phyloP scores from a whole-genome alignment of 2,113 vertebrate genomes.

The Chunga burmeisteri region DNA sequence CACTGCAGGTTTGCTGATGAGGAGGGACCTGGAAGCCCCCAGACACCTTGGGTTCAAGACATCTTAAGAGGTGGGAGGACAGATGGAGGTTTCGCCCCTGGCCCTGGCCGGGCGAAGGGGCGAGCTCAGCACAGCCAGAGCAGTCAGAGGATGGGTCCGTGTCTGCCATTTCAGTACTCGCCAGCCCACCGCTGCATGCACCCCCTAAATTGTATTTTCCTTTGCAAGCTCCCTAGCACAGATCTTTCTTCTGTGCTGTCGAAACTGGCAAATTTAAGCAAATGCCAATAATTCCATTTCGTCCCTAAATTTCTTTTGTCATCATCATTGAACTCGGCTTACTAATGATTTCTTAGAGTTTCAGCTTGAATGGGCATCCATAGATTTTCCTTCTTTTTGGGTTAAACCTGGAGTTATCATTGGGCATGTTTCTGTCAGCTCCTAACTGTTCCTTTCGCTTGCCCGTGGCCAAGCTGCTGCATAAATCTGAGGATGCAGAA shows the following conservation, averaged over 20 bases:
- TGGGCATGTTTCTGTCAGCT: slow-evolving; percentile 52
- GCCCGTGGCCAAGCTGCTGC: neutral
- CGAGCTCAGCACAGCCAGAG: neutral
- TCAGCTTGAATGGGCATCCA: slow-evolving; percentile 66
- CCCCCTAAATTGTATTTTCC: neutral
- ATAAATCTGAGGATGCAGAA: neutral
- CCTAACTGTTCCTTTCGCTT: neutral
- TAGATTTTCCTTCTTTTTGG: slow-evolving; percentile 81
- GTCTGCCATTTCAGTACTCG: neutral
- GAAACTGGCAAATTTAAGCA: slow-evolving; percentile 65
- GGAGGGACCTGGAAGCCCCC: neutral
- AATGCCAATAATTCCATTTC: slow-evolving; percentile 65
- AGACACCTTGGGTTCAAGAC: neutral
- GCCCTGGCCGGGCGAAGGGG: neutral
- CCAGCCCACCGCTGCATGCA: neutral
- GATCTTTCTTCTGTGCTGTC: neutral
- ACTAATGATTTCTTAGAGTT: slow-evolving; percentile 75
- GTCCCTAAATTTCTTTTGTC: slow-evolving; percentile 61
- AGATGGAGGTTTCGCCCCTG: neutral
- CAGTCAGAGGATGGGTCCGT: neutral
- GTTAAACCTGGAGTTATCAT: slow-evolving; percentile 68
- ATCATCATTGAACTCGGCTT: slow-evolving; percentile 64
- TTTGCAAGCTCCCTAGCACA: neutral
- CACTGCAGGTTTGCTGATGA: neutral
- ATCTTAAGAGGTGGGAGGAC: neutral